A percentile compares a stretch with the other conserved stretches of the same genome.
Evolutionary conservation across 2,797 vertebrate genomes (phyloP).

Genomic region (Sebastiscus albofasciatus): DNA sequence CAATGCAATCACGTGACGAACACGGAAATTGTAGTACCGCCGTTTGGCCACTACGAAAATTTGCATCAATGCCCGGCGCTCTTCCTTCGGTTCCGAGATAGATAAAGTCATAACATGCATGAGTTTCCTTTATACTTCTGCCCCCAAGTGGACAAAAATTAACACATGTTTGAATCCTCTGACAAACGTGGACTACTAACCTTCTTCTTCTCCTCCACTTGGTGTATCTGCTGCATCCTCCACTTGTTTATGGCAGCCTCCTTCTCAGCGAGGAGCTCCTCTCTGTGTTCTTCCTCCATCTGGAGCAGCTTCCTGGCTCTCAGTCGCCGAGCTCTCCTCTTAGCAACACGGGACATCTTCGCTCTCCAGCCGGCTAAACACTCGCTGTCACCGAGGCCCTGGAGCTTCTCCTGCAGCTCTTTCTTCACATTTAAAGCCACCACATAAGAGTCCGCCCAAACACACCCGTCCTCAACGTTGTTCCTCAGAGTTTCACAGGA

Average conservation of each 20-base stretch:
- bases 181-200: conserved; percentile 59
- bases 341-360: conserved; percentile 69
- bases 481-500: conserved; percentile 73
- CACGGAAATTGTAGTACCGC: no score
- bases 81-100: no score
- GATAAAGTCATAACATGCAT: background rate
- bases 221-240: conserved; percentile 86
- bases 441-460: conserved; percentile 71
- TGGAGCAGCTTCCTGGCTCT: conserved; percentile 66
- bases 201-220: conserved; percentile 91
- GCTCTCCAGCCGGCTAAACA: conserved; percentile 62
- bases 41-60: no score
- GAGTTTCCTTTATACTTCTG: background rate
- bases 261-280: conserved; percentile 73
- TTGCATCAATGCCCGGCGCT: no score
- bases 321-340: conserved; percentile 79
- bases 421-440: conserved; percentile 53
- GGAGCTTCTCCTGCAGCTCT: conserved; percentile 63
- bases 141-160: background rate
- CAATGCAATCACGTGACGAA: no score
- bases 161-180: background rate
- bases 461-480: conserved; percentile 65
- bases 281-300: conserved; percentile 71
- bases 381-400: conserved; percentile 59
- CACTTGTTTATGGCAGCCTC: conserved; percentile 89